Percentiles rank a stretch among this genome's conserved stretches.
Evolutionary conservation across 1,140 invertebrate species (phyloP).

Genomic region (Globodera ellingtonae): DNA sequence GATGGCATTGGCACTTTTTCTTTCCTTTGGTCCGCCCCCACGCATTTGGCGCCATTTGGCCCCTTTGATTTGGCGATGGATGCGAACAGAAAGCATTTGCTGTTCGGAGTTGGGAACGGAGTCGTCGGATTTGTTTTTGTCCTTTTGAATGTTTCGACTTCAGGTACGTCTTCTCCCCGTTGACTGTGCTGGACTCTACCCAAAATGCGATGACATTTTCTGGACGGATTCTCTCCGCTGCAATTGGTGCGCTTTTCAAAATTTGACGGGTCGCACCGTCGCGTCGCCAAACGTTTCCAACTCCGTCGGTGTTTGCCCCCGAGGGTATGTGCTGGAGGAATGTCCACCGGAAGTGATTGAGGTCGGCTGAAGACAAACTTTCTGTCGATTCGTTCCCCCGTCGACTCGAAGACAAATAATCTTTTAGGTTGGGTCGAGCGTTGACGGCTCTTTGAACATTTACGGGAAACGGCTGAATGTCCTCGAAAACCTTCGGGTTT

Average conservation of each 20-base stretch:
- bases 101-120: conserved; percentile 1
- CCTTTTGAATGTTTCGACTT: not conserved
- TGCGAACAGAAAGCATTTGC: not conserved
- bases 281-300: not conserved
- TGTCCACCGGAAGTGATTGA: conserved; percentile 18
- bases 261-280: conserved; percentile 11
- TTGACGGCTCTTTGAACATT: conserved; percentile 15
- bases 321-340: conserved; percentile 1
- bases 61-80: not conserved
- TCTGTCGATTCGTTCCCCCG: not conserved
- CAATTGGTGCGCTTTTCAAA: conserved; percentile 24
- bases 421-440: not conserved
- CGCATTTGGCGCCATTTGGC: not conserved
- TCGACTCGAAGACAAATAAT: not conserved
- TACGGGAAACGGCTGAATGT: conserved; percentile 9
- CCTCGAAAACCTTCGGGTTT: conserved; percentile 1
- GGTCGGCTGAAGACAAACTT: not conserved
- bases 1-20: not conserved
- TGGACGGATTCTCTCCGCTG: conserved; percentile 20
- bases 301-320: conserved; percentile 4
- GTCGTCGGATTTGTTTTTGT: not conserved
- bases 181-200: conserved; percentile 8
- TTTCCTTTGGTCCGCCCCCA: not conserved
- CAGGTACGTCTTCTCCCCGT: not conserved
- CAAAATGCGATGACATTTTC: conserved; percentile 18